A percentile compares a stretch with the other conserved stretches of the same genome.
These are phyloP conservation scores for Agapornis canus DNA, from an alignment of 2,797 vertebrate genomes.

Conservation along the genomic window DNA sequence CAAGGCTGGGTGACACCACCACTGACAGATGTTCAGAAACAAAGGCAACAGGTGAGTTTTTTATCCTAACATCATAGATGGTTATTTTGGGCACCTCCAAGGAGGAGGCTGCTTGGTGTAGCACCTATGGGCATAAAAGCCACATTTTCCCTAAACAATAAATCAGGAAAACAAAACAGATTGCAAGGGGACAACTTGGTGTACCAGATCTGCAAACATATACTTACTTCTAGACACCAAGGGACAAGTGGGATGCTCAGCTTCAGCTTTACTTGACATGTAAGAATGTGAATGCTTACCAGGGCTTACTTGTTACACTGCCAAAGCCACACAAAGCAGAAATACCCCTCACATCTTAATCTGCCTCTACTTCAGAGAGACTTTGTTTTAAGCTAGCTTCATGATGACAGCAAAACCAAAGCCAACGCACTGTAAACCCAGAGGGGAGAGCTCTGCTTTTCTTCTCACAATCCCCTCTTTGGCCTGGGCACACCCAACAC, in stretches of 20 bases:
- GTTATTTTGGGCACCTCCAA: not conserved
- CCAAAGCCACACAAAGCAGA: not conserved
- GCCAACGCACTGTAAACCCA: not conserved
- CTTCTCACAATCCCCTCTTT: not conserved
- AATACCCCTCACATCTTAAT: not conserved
- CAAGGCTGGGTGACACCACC: not conserved
- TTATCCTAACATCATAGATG: not conserved
- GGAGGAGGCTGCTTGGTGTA: accelerated
- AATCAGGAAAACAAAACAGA: not conserved
- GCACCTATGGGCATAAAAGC: not conserved
- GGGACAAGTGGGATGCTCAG: not conserved
- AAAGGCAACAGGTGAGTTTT: not conserved
- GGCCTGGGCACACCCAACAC: not conserved
- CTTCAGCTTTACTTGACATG: not conserved
- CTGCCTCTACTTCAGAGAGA: not conserved
- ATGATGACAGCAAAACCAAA: not conserved
- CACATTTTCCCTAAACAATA: not conserved
- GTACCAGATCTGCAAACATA: not conserved
- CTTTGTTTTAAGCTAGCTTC: not conserved
- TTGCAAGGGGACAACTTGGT: not conserved
- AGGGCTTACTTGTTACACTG: not conserved
- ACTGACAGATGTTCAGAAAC: not conserved
- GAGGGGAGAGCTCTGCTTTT: not conserved
- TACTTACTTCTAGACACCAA: not conserved
- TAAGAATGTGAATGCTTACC: not conserved